Base-by-base conservation (phyloP, 2,888 invertebrate species). In the Drosophila subquinaria region DNA sequence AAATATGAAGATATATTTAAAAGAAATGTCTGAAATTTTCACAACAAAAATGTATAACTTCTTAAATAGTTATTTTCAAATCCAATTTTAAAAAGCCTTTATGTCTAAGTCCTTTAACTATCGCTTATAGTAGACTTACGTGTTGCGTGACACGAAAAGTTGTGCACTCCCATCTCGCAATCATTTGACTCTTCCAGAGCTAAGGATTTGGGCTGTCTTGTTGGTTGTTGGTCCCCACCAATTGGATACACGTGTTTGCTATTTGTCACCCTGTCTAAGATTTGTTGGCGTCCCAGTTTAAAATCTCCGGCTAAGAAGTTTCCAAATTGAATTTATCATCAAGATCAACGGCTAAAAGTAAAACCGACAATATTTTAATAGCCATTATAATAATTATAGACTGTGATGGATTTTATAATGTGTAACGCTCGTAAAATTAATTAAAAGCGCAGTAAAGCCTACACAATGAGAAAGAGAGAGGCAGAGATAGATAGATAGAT, bases 211-310 rank as follows among this genome's bases (percentile, higher is more conserved):
- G 52, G 48, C 36, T 43, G 50, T 52, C 62, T 60, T 23, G 23
- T 1, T 17, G 23, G 23, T 23, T 23, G 23, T 48, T 60, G 60
- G 38, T 42, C 15, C 10, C 33, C 59, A 60, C 33, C 59, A 60
- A 72, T 81, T 73, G 51, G 79, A 69, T 56, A 73, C 80, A 81
- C 73, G 60, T 79, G 75, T 72, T 69, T 69, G 38, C 56, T 65
- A 75, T 72, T 75, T 78, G 78, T 78, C 72, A 50, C 23, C 17
- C 72, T 69, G 71, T 61, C 62, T 10, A 64, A 53, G n/a, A 38
- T 48, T 35, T 47, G 27, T 38, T 56, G 10, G 42, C 56, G 63
- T 55, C 17, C 67, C 48, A 59, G 48, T 76, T 76, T 72, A 45
- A 55, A 30, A 56, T 38, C 45, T n/a, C 3, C 2, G 33, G 57